Percentiles rank a stretch among this genome's conserved stretches.
phyloP scores from a whole-genome alignment of 1,140 invertebrate species.

The Calephelis virginiensis region DNA sequence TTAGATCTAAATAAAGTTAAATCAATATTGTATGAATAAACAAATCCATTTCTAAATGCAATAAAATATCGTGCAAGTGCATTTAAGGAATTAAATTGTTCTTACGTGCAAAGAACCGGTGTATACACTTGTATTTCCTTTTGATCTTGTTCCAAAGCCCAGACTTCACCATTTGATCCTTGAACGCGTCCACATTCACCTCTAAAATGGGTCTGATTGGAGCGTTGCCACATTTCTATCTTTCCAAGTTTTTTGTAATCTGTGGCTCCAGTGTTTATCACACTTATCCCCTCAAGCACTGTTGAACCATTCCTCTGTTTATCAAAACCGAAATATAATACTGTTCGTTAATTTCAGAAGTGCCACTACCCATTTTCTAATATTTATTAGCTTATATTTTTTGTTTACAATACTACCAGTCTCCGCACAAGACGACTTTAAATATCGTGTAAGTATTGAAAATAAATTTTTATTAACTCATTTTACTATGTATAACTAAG shows the following conservation, averaged over 20 bases:
- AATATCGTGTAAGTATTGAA: too few relatives aligned
- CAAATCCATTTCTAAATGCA: too few relatives aligned
- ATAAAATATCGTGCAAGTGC: not conserved
- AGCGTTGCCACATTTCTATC: slow-evolving; percentile 84
- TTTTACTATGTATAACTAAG: too few relatives aligned
- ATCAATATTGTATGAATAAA: too few relatives aligned
- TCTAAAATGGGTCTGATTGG: slow-evolving; percentile 75
- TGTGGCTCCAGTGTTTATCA: slow-evolving; percentile 83
- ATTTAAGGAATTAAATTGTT: not conserved
- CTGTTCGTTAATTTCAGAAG: too few relatives aligned
- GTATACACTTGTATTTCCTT: slow-evolving; percentile 81
- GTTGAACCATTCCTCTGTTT: slow-evolving; percentile 83
- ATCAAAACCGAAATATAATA: not conserved
- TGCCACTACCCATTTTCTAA: too few relatives aligned
- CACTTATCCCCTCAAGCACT: slow-evolving; percentile 85
- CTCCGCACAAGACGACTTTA: too few relatives aligned
- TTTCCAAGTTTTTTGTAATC: slow-evolving; percentile 82
- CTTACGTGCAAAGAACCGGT: slow-evolving; percentile 83
- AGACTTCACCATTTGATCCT: slow-evolving; percentile 87
- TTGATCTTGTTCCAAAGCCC: slow-evolving; percentile 81
- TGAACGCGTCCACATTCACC: slow-evolving; percentile 81
- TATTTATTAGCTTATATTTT: too few relatives aligned
- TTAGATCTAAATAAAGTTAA: too few relatives aligned
- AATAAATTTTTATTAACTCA: too few relatives aligned
- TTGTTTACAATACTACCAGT: too few relatives aligned